A percentile compares a stretch with the other conserved stretches of the same genome.
phyloP scores from a whole-genome alignment of 2,888 invertebrate species.

The Emmelina monodactyla region DNA sequence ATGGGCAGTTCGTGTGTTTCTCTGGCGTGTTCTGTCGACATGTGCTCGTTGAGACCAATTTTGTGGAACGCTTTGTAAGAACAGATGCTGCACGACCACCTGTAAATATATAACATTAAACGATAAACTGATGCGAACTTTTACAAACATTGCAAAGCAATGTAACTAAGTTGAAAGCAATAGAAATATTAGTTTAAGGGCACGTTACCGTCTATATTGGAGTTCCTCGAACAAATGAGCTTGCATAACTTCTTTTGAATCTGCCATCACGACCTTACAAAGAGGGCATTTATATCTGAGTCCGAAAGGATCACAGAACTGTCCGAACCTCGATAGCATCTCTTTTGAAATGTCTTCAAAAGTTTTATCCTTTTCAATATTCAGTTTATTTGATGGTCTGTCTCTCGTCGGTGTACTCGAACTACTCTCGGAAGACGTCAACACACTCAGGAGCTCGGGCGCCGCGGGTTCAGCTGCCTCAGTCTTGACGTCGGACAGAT shows the following conservation, averaged over 20 bases:
- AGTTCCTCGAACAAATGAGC: constrained; percentile 74
- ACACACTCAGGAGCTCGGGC: too few species aligned
- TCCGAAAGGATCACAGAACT: constrained; percentile 58
- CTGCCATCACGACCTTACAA: constrained; percentile 67
- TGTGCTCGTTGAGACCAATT: constrained; percentile 61
- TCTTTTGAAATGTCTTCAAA: constrained; percentile 30
- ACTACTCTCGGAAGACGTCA: constrained; percentile 6
- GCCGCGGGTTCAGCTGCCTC: constrained; percentile 22
- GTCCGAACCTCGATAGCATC: constrained; percentile 32
- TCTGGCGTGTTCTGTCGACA: constrained; percentile 47
- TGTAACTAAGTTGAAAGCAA: too few species aligned
- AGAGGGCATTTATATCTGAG: constrained; percentile 68
- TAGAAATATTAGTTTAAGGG: too few species aligned
- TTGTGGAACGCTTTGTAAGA: constrained; percentile 65
- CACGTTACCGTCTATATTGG: constrained; percentile 71
- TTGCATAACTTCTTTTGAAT: constrained; percentile 66
- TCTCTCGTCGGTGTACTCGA: constrained; percentile 10
- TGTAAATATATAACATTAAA: too few species aligned
- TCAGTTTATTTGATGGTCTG: constrained; percentile 26
- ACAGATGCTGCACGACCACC: constrained; percentile 69
- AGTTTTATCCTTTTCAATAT: constrained; percentile 33
- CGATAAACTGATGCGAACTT: too few species aligned
- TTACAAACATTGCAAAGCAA: too few species aligned
- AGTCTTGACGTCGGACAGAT: constrained; percentile 25
- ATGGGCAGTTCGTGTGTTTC: constrained; percentile 34